phyloP scores from a whole-genome alignment of 2,888 invertebrate genomes.

The Odontomyia ornata region DNA sequence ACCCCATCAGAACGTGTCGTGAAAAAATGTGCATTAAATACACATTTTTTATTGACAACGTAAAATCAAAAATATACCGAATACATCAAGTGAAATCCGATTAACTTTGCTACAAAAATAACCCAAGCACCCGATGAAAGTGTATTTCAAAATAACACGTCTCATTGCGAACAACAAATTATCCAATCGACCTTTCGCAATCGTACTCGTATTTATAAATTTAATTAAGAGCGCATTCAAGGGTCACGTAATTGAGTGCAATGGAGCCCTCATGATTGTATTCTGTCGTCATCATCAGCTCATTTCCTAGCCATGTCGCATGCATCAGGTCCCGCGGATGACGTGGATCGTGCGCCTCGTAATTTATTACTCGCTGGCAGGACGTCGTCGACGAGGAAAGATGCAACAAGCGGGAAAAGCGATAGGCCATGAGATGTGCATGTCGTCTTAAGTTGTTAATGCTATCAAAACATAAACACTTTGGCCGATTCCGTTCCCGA shows the following conservation, averaged over 20 bases:
- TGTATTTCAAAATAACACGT: too few species aligned
- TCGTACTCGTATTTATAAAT: constrained; percentile 9
- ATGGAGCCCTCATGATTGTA: background rate
- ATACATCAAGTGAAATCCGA: too few species aligned
- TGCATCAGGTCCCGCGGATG: background rate
- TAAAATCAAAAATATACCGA: too few species aligned
- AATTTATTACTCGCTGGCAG: constrained; percentile 19
- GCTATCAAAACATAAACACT: constrained; percentile 35
- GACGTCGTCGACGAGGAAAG: background rate
- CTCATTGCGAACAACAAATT: too few species aligned
- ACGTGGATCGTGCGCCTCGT: constrained; percentile 35
- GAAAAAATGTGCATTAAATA: too few species aligned
- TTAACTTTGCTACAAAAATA: too few species aligned
- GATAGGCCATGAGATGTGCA: background rate
- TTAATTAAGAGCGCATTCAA: constrained; percentile 26
- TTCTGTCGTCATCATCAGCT: background rate
- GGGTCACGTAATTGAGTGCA: constrained; percentile 34
- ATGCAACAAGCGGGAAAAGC: background rate
- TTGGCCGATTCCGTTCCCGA: constrained; percentile 12
- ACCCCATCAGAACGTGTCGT: too few species aligned
- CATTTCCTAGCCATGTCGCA: background rate
- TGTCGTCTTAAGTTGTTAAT: constrained; percentile 7
- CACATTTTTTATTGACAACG: too few species aligned
- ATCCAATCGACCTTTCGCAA: constrained; percentile 2
- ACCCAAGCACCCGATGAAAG: too few species aligned